These are phyloP conservation scores for Odontomyia ornata DNA, from an alignment of 2,888 invertebrate species.

Conservation along the genomic window DNA sequence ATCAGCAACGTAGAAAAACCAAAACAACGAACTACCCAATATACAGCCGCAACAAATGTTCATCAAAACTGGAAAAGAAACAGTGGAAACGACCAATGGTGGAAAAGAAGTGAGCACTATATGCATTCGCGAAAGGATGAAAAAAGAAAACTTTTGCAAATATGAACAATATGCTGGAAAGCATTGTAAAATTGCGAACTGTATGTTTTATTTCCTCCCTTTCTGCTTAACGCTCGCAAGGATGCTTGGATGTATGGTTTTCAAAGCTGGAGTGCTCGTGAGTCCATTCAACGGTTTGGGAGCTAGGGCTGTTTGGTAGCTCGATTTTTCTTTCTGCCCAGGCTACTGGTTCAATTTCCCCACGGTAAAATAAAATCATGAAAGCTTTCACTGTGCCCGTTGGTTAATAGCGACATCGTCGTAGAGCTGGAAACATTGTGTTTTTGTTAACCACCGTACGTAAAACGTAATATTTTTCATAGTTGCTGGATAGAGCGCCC, in stretches of 20 bases:
- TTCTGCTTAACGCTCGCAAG: neutral
- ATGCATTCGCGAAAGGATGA: conserved; percentile 14
- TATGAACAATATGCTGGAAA: conserved; percentile 43
- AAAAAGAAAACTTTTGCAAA: conserved; percentile 35
- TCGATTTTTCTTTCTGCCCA: conserved; percentile 11
- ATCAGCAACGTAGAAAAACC: neutral
- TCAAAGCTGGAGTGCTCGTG: neutral
- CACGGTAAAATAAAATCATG: conserved; percentile 39
- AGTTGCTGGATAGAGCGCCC: neutral
- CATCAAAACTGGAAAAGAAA: neutral
- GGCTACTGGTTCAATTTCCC: conserved; percentile 35
- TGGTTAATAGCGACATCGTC: conserved; percentile 34
- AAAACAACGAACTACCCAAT: neutral
- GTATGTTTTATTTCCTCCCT: neutral
- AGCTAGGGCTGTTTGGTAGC: neutral
- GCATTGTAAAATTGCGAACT: conserved; percentile 32
- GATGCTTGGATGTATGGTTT: no score
- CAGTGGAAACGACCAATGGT: neutral
- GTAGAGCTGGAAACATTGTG: conserved; percentile 6
- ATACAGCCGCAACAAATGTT: neutral
- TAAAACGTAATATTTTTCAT: conserved; percentile 40
- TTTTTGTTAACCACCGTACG: conserved; percentile 22
- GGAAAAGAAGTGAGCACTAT: neutral
- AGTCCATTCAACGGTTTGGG: conserved; percentile 4
- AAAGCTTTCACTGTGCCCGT: conserved; percentile 25